These are phyloP conservation scores for Phymanthus crucifer DNA, from an alignment of 92 coral and sea anemone genomes.

Conservation along the genomic window DNA sequence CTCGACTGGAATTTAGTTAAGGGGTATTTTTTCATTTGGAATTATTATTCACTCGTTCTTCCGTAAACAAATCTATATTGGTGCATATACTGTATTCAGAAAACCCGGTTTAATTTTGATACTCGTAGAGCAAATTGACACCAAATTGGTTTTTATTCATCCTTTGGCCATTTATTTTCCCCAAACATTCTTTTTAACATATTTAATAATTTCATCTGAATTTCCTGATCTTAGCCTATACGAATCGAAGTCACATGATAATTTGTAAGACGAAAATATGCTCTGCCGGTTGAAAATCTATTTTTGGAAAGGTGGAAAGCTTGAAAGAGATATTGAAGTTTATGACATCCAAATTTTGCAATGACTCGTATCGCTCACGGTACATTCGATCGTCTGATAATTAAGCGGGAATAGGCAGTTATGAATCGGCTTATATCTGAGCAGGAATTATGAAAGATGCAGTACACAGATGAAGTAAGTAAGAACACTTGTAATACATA, in stretches of 20 bases:
- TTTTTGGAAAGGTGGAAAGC: background rate
- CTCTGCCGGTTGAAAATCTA: background rate
- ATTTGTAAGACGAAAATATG: background rate
- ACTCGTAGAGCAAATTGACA: background rate
- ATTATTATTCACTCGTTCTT: background rate
- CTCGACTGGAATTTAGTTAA: slow-evolving; percentile 20
- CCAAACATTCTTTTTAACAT: background rate
- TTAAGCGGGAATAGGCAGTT: background rate
- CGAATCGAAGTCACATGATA: background rate
- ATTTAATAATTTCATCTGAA: background rate
- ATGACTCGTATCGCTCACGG: background rate
- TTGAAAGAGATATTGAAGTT: background rate
- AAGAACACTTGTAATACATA: background rate
- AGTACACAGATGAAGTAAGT: background rate
- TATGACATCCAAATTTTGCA: background rate
- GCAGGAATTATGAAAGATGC: background rate
- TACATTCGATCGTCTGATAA: background rate
- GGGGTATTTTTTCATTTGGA: background rate
- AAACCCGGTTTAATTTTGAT: background rate
- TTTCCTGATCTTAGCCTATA: background rate
- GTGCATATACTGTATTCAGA: background rate
- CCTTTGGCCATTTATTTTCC: background rate
- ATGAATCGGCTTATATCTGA: background rate
- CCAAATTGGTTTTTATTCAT: background rate
- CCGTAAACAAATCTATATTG: background rate